Evolutionary conservation across 2,113 vertebrate species (phyloP).

Genomic region (Cyphomyrus discorhynchus): DNA sequence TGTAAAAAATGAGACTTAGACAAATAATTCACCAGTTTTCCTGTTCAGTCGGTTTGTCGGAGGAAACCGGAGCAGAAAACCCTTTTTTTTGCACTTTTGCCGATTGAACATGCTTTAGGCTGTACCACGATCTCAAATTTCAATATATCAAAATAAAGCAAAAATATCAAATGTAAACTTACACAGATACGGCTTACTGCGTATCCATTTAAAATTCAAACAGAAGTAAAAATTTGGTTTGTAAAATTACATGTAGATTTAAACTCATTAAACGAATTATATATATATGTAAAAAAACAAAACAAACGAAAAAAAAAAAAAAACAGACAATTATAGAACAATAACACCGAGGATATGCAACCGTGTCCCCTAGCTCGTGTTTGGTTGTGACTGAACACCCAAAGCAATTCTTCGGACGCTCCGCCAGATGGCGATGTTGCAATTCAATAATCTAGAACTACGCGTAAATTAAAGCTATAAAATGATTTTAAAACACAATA

Average conservation of each 20-base stretch:
- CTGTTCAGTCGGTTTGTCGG: not conserved
- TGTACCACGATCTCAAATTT: not conserved
- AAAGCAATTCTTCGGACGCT: not conserved
- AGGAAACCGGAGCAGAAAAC: not conserved
- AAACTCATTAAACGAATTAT: not conserved
- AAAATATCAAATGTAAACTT: not conserved
- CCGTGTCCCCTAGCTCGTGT: not conserved
- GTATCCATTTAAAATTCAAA: not conserved
- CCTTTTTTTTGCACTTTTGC: not conserved
- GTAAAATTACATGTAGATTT: not conserved
- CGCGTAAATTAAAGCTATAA: conserved; percentile 4
- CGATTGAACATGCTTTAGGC: not conserved
- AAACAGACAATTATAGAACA: not conserved
- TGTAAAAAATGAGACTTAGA: not conserved
- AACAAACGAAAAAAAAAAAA: not conserved
- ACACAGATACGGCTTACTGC: not conserved
- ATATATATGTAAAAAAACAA: not conserved
- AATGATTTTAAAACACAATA: not conserved
- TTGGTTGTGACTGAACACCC: not conserved
- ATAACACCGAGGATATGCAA: not conserved
- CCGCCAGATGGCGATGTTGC: conserved; percentile 42
- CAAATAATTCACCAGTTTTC: not conserved
- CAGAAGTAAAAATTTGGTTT: not conserved
- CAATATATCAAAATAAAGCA: not conserved
- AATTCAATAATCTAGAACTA: not conserved